Percentiles rank a stretch among this genome's conserved stretches.
phyloP scores from a whole-genome alignment of 1,140 invertebrate genomes.

The Camponotus pennsylvanicus region DNA sequence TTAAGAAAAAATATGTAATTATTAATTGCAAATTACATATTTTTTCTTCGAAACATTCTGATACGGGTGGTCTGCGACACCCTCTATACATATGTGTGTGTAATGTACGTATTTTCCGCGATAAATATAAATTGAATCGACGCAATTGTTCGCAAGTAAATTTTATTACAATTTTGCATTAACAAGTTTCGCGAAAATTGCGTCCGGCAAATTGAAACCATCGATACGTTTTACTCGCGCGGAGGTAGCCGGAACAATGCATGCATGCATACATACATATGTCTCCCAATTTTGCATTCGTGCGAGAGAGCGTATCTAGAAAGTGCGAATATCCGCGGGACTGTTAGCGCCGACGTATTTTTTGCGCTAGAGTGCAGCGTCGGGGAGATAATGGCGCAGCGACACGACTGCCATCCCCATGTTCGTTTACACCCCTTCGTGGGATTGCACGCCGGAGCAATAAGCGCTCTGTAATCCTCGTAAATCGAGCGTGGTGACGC shows the following conservation, averaged over 20 bases:
- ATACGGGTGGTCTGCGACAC: no score
- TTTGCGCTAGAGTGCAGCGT: slow-evolving; percentile 2
- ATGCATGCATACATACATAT: neutral
- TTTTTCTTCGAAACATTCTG: no score
- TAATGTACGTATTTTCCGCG: neutral
- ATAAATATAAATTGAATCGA: slow-evolving; percentile 1
- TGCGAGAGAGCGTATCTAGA: neutral
- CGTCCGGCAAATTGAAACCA: slow-evolving; percentile 26
- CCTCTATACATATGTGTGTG: neutral
- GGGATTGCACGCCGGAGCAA: slow-evolving; percentile 42
- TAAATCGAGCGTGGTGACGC: slow-evolving; percentile 76
- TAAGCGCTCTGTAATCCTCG: slow-evolving; percentile 72
- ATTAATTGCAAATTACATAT: no score
- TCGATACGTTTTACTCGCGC: slow-evolving; percentile 27
- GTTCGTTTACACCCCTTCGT: slow-evolving; percentile 47
- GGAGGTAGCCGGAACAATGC: neutral
- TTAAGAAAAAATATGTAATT: no score
- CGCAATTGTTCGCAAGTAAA: neutral
- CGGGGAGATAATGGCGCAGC: slow-evolving; percentile 11
- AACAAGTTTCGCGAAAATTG: slow-evolving; percentile 26
- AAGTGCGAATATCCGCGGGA: slow-evolving; percentile 34
- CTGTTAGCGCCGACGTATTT: slow-evolving; percentile 13
- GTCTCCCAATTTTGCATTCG: slow-evolving; percentile 22
- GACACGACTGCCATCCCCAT: slow-evolving; percentile 16
- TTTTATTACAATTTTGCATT: slow-evolving; percentile 21